Percentiles rank a stretch among this genome's conserved stretches.
These are phyloP conservation scores for Syrphus vitripennis DNA, from an alignment of 2,888 invertebrate species.

Conservation along the genomic window DNA sequence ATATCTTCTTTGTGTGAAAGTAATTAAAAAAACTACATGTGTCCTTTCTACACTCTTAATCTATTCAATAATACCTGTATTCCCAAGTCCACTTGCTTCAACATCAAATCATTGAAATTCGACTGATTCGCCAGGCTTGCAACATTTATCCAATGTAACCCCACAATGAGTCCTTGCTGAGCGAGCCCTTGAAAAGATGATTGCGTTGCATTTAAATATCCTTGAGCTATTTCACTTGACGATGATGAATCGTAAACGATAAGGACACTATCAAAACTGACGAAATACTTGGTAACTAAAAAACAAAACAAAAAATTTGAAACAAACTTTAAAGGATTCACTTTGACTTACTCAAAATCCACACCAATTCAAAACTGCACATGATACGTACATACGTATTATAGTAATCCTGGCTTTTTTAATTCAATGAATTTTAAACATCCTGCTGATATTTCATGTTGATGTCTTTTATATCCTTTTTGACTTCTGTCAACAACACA, in stretches of 20 bases:
- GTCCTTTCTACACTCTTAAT: neutral
- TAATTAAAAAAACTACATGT: conserved; percentile 55
- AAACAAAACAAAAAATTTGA: neutral
- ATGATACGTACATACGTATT: no score
- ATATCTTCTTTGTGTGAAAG: conserved; percentile 37
- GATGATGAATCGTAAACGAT: conserved; percentile 75
- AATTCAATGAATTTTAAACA: neutral
- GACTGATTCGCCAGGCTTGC: conserved; percentile 65
- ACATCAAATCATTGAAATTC: conserved; percentile 73
- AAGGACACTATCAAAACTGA: conserved; percentile 75
- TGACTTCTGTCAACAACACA: conserved; percentile 30
- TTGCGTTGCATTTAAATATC: conserved; percentile 76
- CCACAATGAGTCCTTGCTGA: conserved; percentile 66
- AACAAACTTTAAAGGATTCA: neutral
- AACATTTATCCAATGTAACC: conserved; percentile 78
- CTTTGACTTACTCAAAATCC: conserved; percentile 50
- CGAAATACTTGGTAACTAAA: conserved; percentile 76
- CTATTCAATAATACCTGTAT: conserved; percentile 74
- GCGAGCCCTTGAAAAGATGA: conserved; percentile 72
- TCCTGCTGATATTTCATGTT: neutral
- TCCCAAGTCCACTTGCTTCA: conserved; percentile 75
- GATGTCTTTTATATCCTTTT: conserved; percentile 30
- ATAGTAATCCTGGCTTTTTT: no score
- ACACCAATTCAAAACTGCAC: conserved; percentile 37
- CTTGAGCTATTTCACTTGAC: conserved; percentile 36